Percentiles rank a stretch among this genome's conserved stretches.
Evolutionary conservation across 2,888 invertebrate genomes (phyloP).

Genomic region (Hemithea aestivaria): DNA sequence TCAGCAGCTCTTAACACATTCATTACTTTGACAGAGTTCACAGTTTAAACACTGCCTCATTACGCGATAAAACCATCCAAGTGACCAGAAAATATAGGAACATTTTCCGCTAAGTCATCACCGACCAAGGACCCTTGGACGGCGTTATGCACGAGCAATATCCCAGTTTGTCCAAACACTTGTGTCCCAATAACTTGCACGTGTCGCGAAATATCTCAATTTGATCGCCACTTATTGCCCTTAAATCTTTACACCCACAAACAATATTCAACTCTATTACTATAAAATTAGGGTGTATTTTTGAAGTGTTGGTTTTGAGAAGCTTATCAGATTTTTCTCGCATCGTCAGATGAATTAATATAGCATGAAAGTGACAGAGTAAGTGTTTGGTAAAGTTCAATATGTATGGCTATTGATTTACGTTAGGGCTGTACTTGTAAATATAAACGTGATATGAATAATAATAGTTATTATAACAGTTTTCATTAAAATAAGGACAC

Average conservation of each 20-base stretch:
- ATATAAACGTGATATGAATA: conserved; percentile 4
- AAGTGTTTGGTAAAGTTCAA: conserved; percentile 38
- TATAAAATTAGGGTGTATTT: conserved; percentile 19
- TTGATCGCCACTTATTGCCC: conserved; percentile 60
- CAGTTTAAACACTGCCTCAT: too few species aligned
- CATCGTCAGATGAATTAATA: conserved; percentile 59
- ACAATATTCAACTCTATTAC: conserved; percentile 20
- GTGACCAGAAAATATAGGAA: neutral
- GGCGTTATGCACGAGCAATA: conserved; percentile 69
- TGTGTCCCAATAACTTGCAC: conserved; percentile 72
- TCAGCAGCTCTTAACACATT: too few species aligned
- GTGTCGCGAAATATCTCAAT: conserved; percentile 72
- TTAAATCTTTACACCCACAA: conserved; percentile 28
- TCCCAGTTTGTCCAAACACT: conserved; percentile 72
- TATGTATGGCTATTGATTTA: conserved; percentile 35
- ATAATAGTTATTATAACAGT: too few species aligned
- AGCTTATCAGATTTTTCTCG: conserved; percentile 43
- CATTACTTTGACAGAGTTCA: too few species aligned
- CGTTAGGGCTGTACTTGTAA: neutral
- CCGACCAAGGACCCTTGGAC: conserved; percentile 9
- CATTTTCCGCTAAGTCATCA: conserved; percentile 20
- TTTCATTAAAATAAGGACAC: too few species aligned
- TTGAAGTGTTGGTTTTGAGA: conserved; percentile 4
- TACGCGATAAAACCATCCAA: conserved; percentile 4
- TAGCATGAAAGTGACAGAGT: conserved; percentile 48